Evolutionary conservation across 2,888 invertebrate species (phyloP), one percentile per base, ranked within the genome.

Genomic region (Oligia latruncula): DNA sequence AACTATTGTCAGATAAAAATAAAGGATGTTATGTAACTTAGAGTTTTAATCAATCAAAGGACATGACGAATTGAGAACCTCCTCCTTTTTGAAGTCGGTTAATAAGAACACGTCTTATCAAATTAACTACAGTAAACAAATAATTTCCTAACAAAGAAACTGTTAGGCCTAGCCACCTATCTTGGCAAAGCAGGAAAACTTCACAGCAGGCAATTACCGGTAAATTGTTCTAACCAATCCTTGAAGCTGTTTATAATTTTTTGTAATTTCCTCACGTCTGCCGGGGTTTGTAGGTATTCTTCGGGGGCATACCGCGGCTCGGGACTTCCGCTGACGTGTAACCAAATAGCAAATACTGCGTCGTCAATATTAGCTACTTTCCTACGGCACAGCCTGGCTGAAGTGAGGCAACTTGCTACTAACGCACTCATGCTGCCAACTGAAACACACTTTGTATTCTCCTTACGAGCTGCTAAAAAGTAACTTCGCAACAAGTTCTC

Each of bases 341-440:
- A 90, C 97, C 97, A 97, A 79, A 96, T 95, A 23, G 96, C 95
- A 71, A 97, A 93, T 17, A 96, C 91, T 23, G 96, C 97, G 82
- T 97, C 97, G 78, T 96, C 94, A 49, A 93, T 87, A 77, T 92
- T 94, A 4, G 96, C 92, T 0, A 92, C 78, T 15, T 87, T 84
- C 40, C 96, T 91, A 13, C 95, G 94, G 84, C 97, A 96, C 0
- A 97, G 89, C 73, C 95, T 93, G 9, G 97, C 96, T 58, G 95
- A 94, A 17, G 93, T 95, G 20, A 94, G 71, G 76, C 95, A 95
- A 20, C 91, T 88, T 4, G 93, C 90, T 15, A 95, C 92, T 46
- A 97, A 88, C 17, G 95, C 92, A 20, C 90, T 91, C 92, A 97
- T 95, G 78, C 93, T 94, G 0, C 95, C 93, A 20, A 93, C 90